A percentile compares a stretch with the other conserved stretches of the same genome.
These are phyloP conservation scores for Phaenicophaeus curvirostris DNA, from an alignment of 2,797 vertebrate genomes.

Conservation along the genomic window DNA sequence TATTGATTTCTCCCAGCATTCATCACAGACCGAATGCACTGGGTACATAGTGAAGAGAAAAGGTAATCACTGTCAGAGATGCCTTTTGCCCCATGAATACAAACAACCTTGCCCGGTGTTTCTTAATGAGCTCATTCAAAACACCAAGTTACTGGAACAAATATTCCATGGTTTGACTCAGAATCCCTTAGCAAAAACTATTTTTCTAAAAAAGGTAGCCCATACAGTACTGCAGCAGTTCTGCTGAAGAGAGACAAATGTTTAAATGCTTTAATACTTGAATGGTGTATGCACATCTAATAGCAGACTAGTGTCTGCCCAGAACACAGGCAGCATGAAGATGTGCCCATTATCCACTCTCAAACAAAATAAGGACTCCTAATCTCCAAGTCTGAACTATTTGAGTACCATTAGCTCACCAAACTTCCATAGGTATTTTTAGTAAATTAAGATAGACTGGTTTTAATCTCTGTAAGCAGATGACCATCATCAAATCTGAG, in stretches of 20 bases:
- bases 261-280: not conserved
- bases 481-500: not conserved
- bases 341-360: not conserved
- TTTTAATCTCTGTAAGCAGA: not conserved
- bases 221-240: not conserved
- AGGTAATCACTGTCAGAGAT: not conserved
- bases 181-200: not conserved
- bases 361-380: not conserved
- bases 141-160: not conserved
- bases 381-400: not conserved
- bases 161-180: not conserved
- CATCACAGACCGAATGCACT: not conserved
- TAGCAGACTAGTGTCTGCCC: not conserved
- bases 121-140: not conserved
- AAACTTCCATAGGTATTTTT: not conserved
- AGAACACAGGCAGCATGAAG: not conserved
- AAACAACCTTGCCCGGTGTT: not conserved
- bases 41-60: not conserved
- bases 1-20: not conserved
- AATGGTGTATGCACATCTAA: rapidly evolving
- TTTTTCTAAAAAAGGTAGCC: not conserved
- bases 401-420: not conserved
- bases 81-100: not conserved
- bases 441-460: not conserved
- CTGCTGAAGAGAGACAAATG: not conserved